phyloP scores from a whole-genome alignment of 2,797 vertebrate genomes.

The Nannoperca australis region DNA sequence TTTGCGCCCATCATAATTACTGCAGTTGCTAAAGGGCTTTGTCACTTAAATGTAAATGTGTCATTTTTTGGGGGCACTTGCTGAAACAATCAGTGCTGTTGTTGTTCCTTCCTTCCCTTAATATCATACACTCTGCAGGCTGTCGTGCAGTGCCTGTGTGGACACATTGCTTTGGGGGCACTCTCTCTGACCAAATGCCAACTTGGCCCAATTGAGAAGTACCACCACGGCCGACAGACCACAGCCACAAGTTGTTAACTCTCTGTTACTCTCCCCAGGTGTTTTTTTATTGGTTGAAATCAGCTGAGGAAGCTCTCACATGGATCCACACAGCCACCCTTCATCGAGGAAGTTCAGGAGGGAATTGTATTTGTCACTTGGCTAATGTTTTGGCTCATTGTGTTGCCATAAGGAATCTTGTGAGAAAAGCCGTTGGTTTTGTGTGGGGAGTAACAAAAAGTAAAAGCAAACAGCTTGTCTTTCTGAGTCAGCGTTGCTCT shows the following conservation, averaged over 20 bases:
- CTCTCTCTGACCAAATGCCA: constrained; percentile 9
- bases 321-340: constrained; percentile 9
- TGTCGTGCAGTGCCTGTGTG: not conserved
- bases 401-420: constrained; percentile 39
- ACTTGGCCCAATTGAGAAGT: constrained; percentile 21
- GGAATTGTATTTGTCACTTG: constrained; percentile 22
- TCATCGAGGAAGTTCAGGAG: constrained; percentile 12
- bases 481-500: constrained; percentile 33
- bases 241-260: constrained; percentile 10
- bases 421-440: constrained; percentile 37
- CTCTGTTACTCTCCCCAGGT: not conserved
- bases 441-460: constrained; percentile 6
- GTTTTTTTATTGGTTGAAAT: constrained; percentile 28
- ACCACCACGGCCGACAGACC: not conserved
- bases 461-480: constrained; percentile 45
- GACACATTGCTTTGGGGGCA: not conserved
- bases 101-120: not conserved
- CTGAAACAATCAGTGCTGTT: not conserved
- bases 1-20: too few relatives aligned
- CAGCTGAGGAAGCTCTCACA: constrained; percentile 3
- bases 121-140: not conserved
- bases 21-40: too few relatives aligned
- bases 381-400: constrained; percentile 16
- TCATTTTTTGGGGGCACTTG: too few relatives aligned
- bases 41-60: too few relatives aligned